Evolutionary conservation across 2,797 vertebrate species (phyloP).

Genomic region (Phylloscopus collybita): DNA sequence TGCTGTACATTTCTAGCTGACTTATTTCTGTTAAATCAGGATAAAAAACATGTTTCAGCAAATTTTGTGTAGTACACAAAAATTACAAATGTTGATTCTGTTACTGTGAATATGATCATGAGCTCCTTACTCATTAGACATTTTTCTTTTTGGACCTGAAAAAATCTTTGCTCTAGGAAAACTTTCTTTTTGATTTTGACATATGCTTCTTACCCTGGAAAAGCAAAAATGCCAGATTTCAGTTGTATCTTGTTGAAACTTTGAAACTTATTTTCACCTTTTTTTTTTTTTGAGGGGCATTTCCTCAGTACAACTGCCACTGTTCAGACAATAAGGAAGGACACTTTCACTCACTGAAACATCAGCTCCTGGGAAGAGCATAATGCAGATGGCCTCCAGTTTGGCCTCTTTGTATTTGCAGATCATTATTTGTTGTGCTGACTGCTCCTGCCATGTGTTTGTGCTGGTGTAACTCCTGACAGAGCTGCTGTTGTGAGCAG

Average conservation of each 20-base stretch:
- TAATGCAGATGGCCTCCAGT: not conserved
- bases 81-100: not conserved
- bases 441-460: constrained; percentile 3
- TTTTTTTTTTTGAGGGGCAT: not conserved
- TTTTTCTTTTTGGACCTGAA: not conserved
- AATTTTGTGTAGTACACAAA: not conserved
- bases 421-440: not conserved
- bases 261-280: not conserved
- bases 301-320: not conserved
- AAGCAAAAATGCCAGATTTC: not conserved
- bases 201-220: not conserved
- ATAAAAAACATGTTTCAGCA: not conserved
- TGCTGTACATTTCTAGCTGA: not conserved
- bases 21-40: not conserved
- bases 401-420: not conserved
- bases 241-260: not conserved
- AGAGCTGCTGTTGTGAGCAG: not conserved
- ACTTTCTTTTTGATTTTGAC: not conserved
- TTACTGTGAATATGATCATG: not conserved
- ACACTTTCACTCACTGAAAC: not conserved
- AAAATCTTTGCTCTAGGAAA: not conserved
- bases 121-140: not conserved
- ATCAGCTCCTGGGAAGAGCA: not conserved
- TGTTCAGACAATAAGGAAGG: not conserved
- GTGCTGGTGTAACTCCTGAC: not conserved